Base-by-base conservation (phyloP, 2,113 vertebrate species). In the Malurus alboscapulatus region DNA sequence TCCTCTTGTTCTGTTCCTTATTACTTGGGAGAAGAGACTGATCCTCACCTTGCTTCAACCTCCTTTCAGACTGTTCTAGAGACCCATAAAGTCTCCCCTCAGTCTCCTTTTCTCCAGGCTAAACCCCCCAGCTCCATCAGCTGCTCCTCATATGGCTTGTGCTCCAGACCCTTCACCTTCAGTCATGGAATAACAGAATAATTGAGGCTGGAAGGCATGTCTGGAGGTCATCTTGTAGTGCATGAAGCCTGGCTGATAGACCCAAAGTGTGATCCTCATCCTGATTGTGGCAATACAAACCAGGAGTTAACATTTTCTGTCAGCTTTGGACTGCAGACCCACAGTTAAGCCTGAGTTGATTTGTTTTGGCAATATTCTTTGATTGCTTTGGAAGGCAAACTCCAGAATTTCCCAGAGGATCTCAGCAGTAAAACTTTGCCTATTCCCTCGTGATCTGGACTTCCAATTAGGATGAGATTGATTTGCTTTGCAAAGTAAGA, bases 111-210 rank as follows among this genome's bases (percentile, higher is more conserved):
- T 40, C 19, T 47, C 11, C 40, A 61, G 29, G 11, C 7, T 75
- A 26, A 61, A 61, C 38, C 59, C 9, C 7, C 24, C 16, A 59
- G 66, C 12, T 34, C 19, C 38, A 12, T 38, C 7, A 61, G 25
- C n/a, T 2, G 1, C 27, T 47, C 47, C 8, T 42, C 9, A 7
- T 25, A 26, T 34, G 19, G 40, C 14, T 40, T 61, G 6, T 54
- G 20, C n/a, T 61, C 74, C 38, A 34, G n/a, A 53, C 17, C 24
- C 32, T 74, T 58, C 47, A 61, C 17, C 30, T 34, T 82, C 62
- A n/a, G 0, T 54, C 11, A 9, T 8, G 18, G 25, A 59, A 32
- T 29, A 6, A 4, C 1, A 8, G 36, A 58, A 44, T 27, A 47
- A 17, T 2, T 62, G 34, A 76, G n/a, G 29, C 19, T 59, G 16